Evolutionary conservation across 2,888 invertebrate genomes (phyloP), one percentile per base, ranked within the genome.

Genomic region (Ormyrus nitidulus): DNA sequence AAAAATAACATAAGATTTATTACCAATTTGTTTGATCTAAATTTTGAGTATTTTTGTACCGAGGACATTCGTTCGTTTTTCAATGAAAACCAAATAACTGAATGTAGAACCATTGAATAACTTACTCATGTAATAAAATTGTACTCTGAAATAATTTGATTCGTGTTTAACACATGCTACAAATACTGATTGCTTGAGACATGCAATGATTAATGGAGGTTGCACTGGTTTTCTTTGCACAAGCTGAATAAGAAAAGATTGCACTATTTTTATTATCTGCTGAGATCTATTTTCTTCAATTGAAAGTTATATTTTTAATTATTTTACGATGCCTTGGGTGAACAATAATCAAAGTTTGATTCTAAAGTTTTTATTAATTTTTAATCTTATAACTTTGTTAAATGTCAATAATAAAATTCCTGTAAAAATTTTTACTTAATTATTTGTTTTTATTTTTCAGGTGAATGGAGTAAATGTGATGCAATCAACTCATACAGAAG

Each of bases 381-480:
- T 10, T 59, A 59, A 49, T 59, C 44, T 59, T 34, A 34, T 4
- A 34, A 34, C 34, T 34, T 34, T 34, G 34, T 34, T 34, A 34
- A 34, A 34, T 34, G 34, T 4, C 4, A 34, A 34, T 34, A 34
- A 34, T 34, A 2, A 34, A 34, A 34, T 34, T 34, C 34, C 34
- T 34, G 34, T 34, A 34, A 34, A 34, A 34, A 34, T 34, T 34
- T 34, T 34, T 34, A 34, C 34, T 34, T 34, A 34, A 34, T 34
- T 34, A 34, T 34, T 34, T 34, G n/a, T 68, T 78, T 65, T 6
- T 73, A 62, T 79, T 79, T 85, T 86, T 86, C 91, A 97, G 94
- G 98, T 99, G 86, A 99, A 99, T 92, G 97, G 98, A 82, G 94
- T 96, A 83, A 94, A 97, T 87, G 99, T 99, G 81, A 95, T 95